A percentile compares a stretch with the other conserved stretches of the same genome.
Conservation (phyloP, 1,140 invertebrate species). For the Pristionchus pacificus region DNA sequence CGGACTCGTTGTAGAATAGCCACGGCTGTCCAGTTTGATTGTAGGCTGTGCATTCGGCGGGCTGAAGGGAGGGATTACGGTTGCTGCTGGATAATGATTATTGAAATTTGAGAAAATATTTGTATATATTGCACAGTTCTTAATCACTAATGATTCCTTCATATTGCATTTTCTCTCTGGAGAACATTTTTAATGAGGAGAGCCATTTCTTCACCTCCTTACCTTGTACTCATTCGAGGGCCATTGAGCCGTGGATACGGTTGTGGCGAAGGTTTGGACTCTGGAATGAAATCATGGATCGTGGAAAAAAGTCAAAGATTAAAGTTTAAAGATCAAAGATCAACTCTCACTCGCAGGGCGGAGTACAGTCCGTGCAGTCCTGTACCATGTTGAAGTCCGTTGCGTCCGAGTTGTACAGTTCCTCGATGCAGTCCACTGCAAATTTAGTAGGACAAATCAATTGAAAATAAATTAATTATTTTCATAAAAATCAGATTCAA, state of each 20-base stretch:
- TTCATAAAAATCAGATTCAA: no score
- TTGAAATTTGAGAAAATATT: no score
- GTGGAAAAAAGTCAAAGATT: no score
- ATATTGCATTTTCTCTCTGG: no score
- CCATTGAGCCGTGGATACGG: conserved; percentile 44
- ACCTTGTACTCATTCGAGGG: conserved; percentile 38
- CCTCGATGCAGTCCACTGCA: conserved; percentile 38
- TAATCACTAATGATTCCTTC: no score
- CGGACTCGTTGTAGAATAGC: not conserved
- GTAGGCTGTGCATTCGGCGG: conserved; percentile 9
- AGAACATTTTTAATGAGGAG: no score
- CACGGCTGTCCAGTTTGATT: conserved; percentile 1
- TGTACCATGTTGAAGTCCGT: conserved; percentile 28
- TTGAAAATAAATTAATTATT: no score
- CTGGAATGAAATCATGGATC: conserved; percentile 9
- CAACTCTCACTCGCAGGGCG: conserved; percentile 38
- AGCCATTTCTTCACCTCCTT: no score
- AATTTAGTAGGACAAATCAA: not conserved
- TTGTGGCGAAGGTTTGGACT: conserved; percentile 33
- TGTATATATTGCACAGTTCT: no score
- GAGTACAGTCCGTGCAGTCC: conserved; percentile 33
- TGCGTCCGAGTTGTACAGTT: conserved; percentile 22
- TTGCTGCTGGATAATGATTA: no score
- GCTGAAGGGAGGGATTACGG: no score
- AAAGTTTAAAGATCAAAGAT: not conserved